phyloP scores from a whole-genome alignment of 2,888 invertebrate species.

The Eristalis arbustorum region DNA sequence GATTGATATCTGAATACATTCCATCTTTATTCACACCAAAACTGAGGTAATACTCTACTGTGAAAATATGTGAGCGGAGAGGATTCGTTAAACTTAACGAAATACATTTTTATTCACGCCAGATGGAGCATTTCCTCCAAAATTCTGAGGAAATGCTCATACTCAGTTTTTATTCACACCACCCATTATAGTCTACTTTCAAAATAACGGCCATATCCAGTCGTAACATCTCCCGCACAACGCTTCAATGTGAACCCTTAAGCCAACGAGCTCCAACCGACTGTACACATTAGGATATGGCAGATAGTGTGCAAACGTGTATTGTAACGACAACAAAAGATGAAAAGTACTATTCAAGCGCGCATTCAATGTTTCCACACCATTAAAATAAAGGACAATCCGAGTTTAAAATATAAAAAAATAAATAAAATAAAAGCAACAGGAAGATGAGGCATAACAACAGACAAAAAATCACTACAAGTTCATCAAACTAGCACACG shows the following conservation, averaged over 20 bases:
- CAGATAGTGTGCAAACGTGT: slow-evolving; percentile 17
- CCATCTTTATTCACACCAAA: too few relatives aligned
- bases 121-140: too few relatives aligned
- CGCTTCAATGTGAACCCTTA: slow-evolving; percentile 21
- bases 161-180: too few relatives aligned
- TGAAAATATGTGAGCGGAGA: too few relatives aligned
- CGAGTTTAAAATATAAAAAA: neutral
- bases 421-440: slow-evolving; percentile 13
- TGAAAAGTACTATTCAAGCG: slow-evolving; percentile 45
- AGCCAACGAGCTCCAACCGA: neutral
- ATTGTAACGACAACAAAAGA: slow-evolving; percentile 33
- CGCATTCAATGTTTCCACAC: slow-evolving; percentile 47
- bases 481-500: slow-evolving; percentile 70
- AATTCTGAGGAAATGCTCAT: too few relatives aligned
- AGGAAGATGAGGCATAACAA: slow-evolving; percentile 57
- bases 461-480: slow-evolving; percentile 59
- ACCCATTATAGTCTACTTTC: slow-evolving; percentile 41
- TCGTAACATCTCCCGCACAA: slow-evolving; percentile 48
- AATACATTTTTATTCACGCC: too few relatives aligned
- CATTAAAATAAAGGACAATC: slow-evolving; percentile 9
- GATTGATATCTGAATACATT: too few relatives aligned
- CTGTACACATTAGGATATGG: neutral
- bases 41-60: too few relatives aligned
- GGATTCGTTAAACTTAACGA: too few relatives aligned
- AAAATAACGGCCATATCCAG: slow-evolving; percentile 50